These are phyloP conservation scores for Andrena chrysosceles DNA, from an alignment of 2,888 invertebrate genomes.

Conservation along the genomic window DNA sequence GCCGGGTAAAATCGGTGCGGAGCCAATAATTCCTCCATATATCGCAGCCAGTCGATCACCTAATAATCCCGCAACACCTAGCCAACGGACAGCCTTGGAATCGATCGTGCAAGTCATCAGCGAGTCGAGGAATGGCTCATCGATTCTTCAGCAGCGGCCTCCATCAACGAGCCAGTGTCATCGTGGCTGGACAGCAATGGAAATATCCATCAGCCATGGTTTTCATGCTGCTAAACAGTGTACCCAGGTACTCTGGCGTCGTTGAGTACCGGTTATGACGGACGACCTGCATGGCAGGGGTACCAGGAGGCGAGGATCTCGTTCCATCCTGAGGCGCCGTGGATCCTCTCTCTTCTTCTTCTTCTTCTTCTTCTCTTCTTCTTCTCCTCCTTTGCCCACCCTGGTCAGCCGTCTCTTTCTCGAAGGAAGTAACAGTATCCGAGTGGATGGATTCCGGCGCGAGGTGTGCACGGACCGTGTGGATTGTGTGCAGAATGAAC, in stretches of 20 bases:
- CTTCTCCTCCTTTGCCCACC: background rate
- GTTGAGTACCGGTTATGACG: slow-evolving; percentile 72
- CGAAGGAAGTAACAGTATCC: slow-evolving; percentile 80
- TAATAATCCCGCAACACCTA: background rate
- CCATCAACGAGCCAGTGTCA: slow-evolving; percentile 39
- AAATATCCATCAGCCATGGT: slow-evolving; percentile 57
- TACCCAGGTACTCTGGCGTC: slow-evolving; percentile 60
- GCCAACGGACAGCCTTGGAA: background rate
- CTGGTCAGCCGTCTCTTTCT: slow-evolving; percentile 46
- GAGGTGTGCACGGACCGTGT: slow-evolving; percentile 80
- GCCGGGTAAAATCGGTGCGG: no score
- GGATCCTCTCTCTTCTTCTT: slow-evolving; percentile 17
- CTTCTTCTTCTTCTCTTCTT: background rate
- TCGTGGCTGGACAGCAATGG: slow-evolving; percentile 41
- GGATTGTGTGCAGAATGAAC: slow-evolving; percentile 85
- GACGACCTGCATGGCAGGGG: slow-evolving; percentile 48
- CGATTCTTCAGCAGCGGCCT: slow-evolving; percentile 12
- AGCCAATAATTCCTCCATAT: background rate
- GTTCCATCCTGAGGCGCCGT: slow-evolving; percentile 41
- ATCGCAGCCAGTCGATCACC: background rate
- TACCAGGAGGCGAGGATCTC: slow-evolving; percentile 46
- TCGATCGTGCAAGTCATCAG: slow-evolving; percentile 8
- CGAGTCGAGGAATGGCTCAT: background rate
- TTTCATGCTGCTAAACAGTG: slow-evolving; percentile 61
- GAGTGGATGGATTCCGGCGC: slow-evolving; percentile 80